Conservation (phyloP, 64 coral and sea anemone genomes). For the Pocillopora damicornis region DNA sequence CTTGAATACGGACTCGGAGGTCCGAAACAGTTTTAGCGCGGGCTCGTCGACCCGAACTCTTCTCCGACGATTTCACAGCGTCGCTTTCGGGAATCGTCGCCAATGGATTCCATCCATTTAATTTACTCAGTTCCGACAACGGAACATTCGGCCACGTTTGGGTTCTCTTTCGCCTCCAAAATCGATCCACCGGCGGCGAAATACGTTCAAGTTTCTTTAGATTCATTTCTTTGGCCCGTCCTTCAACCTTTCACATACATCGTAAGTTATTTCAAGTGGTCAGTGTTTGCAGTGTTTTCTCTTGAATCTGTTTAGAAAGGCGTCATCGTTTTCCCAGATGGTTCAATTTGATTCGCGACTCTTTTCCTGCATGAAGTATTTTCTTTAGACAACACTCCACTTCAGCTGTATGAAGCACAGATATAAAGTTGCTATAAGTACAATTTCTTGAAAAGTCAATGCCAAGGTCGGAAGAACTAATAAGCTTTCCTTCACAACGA, state of each 20-base stretch:
- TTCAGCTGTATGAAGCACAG: neutral
- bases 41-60: neutral
- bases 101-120: constrained; percentile 1
- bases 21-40: neutral
- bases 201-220: constrained; percentile 7
- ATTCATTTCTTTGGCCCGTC: neutral
- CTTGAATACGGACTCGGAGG: constrained; percentile 38
- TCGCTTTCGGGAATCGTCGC: constrained; percentile 50
- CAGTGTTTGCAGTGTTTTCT: neutral
- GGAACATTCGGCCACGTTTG: constrained; percentile 27
- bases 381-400: neutral
- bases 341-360: neutral
- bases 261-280: neutral
- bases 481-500: neutral
- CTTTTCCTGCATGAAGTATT: neutral
- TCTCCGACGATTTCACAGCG: constrained; percentile 18
- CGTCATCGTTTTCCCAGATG: neutral
- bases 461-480: neutral
- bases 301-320: neutral
- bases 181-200: neutral
- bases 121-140: neutral
- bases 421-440: neutral
- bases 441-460: neutral
- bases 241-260: too few species aligned
- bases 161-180: constrained; percentile 15